Evolutionary conservation across 2,113 vertebrate species (phyloP).

Genomic region (Todiramphus chloris): DNA sequence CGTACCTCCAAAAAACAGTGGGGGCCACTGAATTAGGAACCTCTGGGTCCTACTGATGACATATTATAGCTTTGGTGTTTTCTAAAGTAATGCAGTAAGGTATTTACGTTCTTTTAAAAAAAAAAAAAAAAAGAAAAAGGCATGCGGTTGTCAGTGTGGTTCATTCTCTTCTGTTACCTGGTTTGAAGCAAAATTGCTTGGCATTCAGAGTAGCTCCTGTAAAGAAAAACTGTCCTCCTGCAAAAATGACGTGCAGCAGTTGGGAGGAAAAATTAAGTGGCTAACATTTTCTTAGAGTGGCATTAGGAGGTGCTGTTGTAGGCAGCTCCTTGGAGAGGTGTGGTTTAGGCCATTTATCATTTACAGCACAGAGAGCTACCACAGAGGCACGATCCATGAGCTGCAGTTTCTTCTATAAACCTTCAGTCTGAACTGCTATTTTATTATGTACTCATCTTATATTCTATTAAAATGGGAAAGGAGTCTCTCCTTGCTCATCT

Average conservation of each 20-base stretch:
- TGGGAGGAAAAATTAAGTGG: background rate
- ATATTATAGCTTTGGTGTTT: background rate
- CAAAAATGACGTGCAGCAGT: background rate
- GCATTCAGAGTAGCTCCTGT: background rate
- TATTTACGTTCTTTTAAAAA: background rate
- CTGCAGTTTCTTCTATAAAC: background rate
- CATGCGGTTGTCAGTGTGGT: background rate
- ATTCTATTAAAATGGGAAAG: background rate
- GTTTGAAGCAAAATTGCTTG: background rate
- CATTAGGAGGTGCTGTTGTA: background rate
- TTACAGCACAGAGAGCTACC: background rate
- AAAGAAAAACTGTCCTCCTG: background rate
- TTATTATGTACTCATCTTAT: background rate
- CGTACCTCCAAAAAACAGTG: background rate
- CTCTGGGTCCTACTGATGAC: background rate
- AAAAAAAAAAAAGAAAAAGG: background rate
- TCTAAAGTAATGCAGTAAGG: background rate
- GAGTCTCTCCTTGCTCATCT: background rate
- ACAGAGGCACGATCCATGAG: background rate
- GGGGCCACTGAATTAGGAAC: background rate
- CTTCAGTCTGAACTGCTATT: background rate
- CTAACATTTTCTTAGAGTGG: background rate
- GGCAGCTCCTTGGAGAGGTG: background rate
- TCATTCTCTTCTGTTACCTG: background rate
- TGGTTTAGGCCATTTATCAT: background rate